Evolutionary conservation across 2,888 invertebrate genomes (phyloP).

Genomic region (Holacanthella duospinosa): DNA sequence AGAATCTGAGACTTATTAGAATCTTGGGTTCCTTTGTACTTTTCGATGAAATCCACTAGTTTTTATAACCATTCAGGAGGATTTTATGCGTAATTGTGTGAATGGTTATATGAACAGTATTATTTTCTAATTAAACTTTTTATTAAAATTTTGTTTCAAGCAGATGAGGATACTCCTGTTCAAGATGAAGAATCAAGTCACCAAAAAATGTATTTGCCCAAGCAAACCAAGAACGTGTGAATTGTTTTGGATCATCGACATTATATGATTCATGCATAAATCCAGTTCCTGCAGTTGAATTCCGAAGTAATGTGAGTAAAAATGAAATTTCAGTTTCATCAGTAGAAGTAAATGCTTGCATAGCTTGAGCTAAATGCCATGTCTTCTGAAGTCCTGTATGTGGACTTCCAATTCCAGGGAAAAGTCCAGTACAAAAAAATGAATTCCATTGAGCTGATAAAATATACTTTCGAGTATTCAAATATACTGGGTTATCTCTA

Average conservation of each 20-base stretch:
- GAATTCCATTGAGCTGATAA: constrained; percentile 29
- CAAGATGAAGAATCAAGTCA: constrained; percentile 27
- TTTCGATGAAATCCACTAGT: no score
- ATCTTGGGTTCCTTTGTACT: no score
- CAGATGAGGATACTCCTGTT: constrained; percentile 18
- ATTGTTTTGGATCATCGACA: constrained; percentile 21
- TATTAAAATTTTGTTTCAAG: background rate
- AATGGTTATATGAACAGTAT: no score
- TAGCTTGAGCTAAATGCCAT: constrained; percentile 30
- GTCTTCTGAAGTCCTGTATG: constrained; percentile 31
- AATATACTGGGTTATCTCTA: constrained; percentile 23
- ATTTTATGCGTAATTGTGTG: no score
- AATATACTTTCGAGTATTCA: constrained; percentile 30
- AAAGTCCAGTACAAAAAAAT: constrained; percentile 19
- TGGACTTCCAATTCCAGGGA: constrained; percentile 29
- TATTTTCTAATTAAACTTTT: no score
- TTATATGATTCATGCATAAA: constrained; percentile 31
- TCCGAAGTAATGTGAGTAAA: constrained; percentile 22
- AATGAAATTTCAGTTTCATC: constrained; percentile 24
- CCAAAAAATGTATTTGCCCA: constrained; percentile 35
- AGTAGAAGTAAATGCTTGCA: constrained; percentile 30
- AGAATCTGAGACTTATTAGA: no score
- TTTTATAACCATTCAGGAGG: no score
- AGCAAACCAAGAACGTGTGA: constrained; percentile 28
- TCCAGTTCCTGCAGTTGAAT: constrained; percentile 29